Conservation (phyloP, 2,113 vertebrate species). For the Tetraodon nigroviridis region DNA sequence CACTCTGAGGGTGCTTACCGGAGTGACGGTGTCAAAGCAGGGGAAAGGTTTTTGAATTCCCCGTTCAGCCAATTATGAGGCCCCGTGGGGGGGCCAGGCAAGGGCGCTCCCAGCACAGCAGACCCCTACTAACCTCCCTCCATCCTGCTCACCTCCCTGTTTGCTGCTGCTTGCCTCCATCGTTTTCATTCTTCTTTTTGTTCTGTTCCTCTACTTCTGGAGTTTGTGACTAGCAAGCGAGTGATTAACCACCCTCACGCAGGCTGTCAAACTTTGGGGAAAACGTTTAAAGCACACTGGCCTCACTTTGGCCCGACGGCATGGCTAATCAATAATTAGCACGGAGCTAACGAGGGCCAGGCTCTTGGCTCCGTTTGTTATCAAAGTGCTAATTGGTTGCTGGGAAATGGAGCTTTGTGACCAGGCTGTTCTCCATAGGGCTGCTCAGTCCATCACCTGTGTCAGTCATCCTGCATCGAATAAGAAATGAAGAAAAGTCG, state of each 20-base stretch:
- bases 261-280: background rate
- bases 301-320: too few species aligned
- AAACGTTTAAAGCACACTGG: too few species aligned
- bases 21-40: slow-evolving; percentile 28
- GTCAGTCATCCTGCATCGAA: too few species aligned
- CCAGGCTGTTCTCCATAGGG: too few species aligned
- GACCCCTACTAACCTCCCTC: slow-evolving; percentile 12
- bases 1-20: slow-evolving; percentile 55
- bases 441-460: too few species aligned
- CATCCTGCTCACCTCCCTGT: background rate
- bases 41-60: slow-evolving; percentile 32
- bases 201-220: background rate
- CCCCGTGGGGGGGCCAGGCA: slow-evolving; percentile 14
- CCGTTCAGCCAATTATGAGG: slow-evolving; percentile 54
- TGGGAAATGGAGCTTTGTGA: too few species aligned
- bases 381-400: too few species aligned
- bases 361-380: too few species aligned
- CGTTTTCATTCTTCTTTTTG: slow-evolving; percentile 1
- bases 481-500: too few species aligned
- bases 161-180: background rate
- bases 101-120: slow-evolving; percentile 17
- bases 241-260: background rate
- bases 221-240: background rate
- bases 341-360: too few species aligned
- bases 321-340: too few species aligned